These are phyloP conservation scores for Nyctereutes procyonoides DNA, from an alignment of 2,113 vertebrate species.

Conservation along the genomic window DNA sequence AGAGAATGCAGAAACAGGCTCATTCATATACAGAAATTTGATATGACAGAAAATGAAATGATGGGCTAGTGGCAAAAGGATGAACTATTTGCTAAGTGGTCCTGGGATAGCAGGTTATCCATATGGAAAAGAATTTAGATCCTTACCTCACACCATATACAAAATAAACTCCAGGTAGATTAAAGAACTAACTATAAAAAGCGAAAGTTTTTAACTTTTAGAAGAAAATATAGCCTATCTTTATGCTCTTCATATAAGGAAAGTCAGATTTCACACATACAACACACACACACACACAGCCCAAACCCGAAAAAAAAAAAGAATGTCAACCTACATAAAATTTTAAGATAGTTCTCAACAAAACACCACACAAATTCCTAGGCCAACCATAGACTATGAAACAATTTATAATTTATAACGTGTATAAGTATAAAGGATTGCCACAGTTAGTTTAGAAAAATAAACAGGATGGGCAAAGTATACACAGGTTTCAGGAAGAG, in stretches of 20 bases:
- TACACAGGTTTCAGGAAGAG: neutral
- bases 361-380: neutral
- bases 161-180: neutral
- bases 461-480: neutral
- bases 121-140: neutral
- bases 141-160: neutral
- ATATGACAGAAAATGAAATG: neutral
- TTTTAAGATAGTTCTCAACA: neutral
- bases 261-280: neutral
- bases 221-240: constrained; percentile 9
- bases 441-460: neutral
- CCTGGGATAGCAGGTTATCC: neutral
- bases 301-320: neutral
- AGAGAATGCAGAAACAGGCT: neutral
- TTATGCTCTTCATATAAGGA: neutral
- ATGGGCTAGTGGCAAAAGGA: neutral
- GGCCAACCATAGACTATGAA: neutral
- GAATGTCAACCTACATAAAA: neutral
- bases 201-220: neutral
- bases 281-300: neutral
- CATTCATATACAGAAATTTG: neutral
- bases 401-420: neutral
- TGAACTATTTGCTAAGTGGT: neutral
- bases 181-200: constrained; percentile 12
- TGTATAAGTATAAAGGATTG: neutral